Evolutionary conservation across 2,113 vertebrate species (phyloP), one percentile per base, ranked within the genome.

Genomic region (Lophochroa leadbeateri): DNA sequence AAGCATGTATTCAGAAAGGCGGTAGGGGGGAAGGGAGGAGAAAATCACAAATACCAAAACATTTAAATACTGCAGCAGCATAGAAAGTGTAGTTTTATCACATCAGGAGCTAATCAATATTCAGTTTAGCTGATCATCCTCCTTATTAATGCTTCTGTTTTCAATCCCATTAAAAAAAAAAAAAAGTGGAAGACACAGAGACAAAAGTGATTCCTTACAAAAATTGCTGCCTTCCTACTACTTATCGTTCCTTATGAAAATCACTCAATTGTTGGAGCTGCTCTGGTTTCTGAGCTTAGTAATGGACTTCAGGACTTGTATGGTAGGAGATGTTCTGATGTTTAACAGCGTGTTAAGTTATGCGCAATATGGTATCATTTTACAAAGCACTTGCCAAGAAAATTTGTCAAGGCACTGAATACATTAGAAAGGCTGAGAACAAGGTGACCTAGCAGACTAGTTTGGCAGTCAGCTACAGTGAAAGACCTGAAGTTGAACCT

Each of bases 21-120:
- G 2, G 5, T 20, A 44, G 44, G 1, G 1, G 9, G 2, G 9
- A 3, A 16, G 4, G 4, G 16, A 0, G 1, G 21, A 71, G 57
- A 44, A 81, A 75, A 68, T 28, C 53, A 61, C 27, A 46, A 70
- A 85, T 35, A 47, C 2, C 20, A 46, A 77, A 78, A 17, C 41
- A 65, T 76, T 89, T 87, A 82, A 93, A 74, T 60, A 84, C 9
- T 65, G 61, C 35, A 92, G 39, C 19, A 72, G 39, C 35, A 74
- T 15, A 75, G 55, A 43, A 85, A 55, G 23, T 10, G 10, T 18
- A 31, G 24, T 58, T 91, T 75, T 68, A 50, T 75, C 44, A 46
- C 8, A 76, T 57, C 7, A 78, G 28, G 70, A 88, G 21, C 18
- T 85, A 81, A 82, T 74, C 15, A 74, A 46, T 43, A 86, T 6